These are phyloP conservation scores for Epistrophe eligans DNA, from an alignment of 2,888 invertebrate genomes.

Conservation along the genomic window DNA sequence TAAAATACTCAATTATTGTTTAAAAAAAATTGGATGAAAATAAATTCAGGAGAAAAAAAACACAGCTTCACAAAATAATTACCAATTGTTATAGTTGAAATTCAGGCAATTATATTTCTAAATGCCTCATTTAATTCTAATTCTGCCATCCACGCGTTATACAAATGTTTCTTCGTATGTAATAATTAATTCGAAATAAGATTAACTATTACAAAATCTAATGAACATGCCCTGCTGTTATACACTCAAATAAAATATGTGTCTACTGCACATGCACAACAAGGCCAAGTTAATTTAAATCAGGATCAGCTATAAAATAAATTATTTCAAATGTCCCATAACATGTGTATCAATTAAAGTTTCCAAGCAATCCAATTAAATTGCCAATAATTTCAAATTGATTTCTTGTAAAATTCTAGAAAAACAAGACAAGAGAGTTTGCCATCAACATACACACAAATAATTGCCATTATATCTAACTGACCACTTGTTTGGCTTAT, in stretches of 20 bases:
- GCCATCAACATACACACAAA: slow-evolving; percentile 21
- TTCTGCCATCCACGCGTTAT: too few species aligned
- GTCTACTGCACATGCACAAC: neutral
- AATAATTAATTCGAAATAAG: neutral
- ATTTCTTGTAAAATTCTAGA: slow-evolving; percentile 55
- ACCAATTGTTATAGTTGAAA: too few species aligned
- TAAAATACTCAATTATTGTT: too few species aligned
- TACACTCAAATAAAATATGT: neutral
- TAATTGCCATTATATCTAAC: slow-evolving; percentile 53
- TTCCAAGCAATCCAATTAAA: slow-evolving; percentile 62
- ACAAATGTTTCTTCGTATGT: too few species aligned
- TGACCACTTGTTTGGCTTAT: slow-evolving; percentile 67
- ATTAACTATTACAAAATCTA: slow-evolving; percentile 1
- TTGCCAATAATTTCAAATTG: slow-evolving; percentile 67
- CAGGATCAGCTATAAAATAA: slow-evolving; percentile 4
- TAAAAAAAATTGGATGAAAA: too few species aligned
- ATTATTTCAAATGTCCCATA: slow-evolving; percentile 47
- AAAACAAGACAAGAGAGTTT: slow-evolving; percentile 22
- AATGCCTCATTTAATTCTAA: too few species aligned
- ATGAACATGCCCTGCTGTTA: slow-evolving; percentile 33
- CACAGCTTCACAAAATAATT: too few species aligned
- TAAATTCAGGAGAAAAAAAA: too few species aligned
- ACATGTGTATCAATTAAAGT: slow-evolving; percentile 75
- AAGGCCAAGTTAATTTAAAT: slow-evolving; percentile 35
- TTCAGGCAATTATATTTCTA: too few species aligned